A percentile compares a stretch with the other conserved stretches of the same genome.
These are phyloP conservation scores for Octodonta nipae DNA, from an alignment of 2,888 invertebrate genomes.

Conservation along the genomic window DNA sequence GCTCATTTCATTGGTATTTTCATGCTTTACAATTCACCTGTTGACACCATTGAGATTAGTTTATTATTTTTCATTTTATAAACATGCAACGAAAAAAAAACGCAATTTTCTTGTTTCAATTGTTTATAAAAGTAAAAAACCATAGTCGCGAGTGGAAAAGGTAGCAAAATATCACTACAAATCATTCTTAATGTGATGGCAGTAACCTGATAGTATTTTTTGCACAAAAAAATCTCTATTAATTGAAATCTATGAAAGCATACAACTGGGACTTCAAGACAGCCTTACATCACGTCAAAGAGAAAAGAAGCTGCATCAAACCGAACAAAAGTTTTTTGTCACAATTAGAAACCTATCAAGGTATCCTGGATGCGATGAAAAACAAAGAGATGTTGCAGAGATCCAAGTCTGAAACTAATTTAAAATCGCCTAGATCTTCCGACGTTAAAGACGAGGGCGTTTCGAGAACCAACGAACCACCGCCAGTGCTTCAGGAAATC, in stretches of 20 bases:
- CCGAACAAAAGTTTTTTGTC: constrained; percentile 90
- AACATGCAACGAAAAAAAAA: too few species aligned
- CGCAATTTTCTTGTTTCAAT: too few species aligned
- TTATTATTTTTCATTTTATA: too few species aligned
- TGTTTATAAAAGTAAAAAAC: too few species aligned
- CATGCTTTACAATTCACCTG: too few species aligned
- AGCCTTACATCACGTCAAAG: constrained; percentile 80
- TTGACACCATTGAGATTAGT: too few species aligned
- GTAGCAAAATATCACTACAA: too few species aligned
- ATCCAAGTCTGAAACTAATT: constrained; percentile 84
- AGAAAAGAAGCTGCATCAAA: constrained; percentile 83
- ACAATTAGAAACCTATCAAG: constrained; percentile 82
- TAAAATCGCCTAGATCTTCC: constrained; percentile 47
- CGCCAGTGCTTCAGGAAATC: constrained; percentile 47
- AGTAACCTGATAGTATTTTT: too few species aligned
- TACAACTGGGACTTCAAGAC: constrained; percentile 84
- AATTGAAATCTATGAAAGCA: constrained; percentile 98
- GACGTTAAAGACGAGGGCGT: constrained; percentile 39
- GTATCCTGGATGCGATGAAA: constrained; percentile 82
- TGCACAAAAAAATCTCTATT: too few species aligned
- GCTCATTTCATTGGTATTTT: too few species aligned
- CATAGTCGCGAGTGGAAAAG: too few species aligned
- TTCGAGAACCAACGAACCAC: constrained; percentile 44
- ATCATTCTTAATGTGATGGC: too few species aligned
- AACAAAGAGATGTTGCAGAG: constrained; percentile 84